Base-by-base conservation (phyloP, 2,888 invertebrate genomes). In the Caradrina clavipalpis region DNA sequence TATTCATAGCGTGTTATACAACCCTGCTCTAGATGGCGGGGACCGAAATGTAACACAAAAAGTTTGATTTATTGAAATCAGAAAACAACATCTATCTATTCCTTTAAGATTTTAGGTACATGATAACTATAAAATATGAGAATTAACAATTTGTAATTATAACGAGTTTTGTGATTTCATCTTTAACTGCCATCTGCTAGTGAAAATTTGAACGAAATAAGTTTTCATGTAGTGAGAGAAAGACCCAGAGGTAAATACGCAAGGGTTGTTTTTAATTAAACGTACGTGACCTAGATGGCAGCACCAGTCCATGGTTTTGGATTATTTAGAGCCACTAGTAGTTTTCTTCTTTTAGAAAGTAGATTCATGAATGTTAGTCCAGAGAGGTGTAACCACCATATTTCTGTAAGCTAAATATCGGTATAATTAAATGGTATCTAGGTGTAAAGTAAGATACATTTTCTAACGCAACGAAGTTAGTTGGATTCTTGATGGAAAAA, bases 281-380 rank as follows among this genome's bases (percentile, higher is more conserved):
- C 1, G 6, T 22, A n/a, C 6, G 50, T 0, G 0, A 5, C 53
- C 51, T 53, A 76, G 76, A 39, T 79, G 74, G 79, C 74, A 54
- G 63, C 63, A 68, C 26, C 7, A 0, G 35, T 49, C 1, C 0
- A 11, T 39, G 0, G 0, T 35, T 10, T 15, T 8, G 8, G 42
- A 42, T 42, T 1, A 13, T 42, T 42, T 42, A 42, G 42, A 42
- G 42, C 13, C 3, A 45, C 5, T 11, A 45, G 15, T 0, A 13
- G 45, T 45, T 45, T 17, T 45, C 6, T 17, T 42, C 42, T 42
- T n/a, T 45, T 2, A 45, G 0, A 17, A 45, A 45, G 13, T 1
- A 39, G 11, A 1, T 39, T 39, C 1, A 11, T 39, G 11, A 39
- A 39, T 10, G 39, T 35, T 7, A 35, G 35, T 35, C 35, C 7